Conservation (phyloP, 2,888 invertebrate genomes). For the Nomada fucata region DNA sequence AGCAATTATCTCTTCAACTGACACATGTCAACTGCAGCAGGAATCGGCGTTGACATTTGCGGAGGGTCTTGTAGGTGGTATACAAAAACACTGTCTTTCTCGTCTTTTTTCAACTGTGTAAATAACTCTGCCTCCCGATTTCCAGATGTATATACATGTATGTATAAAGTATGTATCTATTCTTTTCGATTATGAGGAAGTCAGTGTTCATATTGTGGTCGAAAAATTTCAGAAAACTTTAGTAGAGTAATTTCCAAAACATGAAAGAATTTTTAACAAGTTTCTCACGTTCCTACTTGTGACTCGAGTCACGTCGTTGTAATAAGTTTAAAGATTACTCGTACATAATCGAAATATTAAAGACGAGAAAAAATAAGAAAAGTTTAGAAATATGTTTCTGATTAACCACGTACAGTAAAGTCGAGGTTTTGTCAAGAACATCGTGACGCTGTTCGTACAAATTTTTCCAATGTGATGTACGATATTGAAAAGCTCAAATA, state of each 20-base stretch:
- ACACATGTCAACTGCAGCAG: constrained; percentile 28
- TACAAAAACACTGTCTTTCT: background rate
- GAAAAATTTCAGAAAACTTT: background rate
- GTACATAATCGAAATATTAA: constrained; percentile 9
- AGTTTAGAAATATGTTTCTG: constrained; percentile 2
- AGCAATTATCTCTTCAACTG: constrained; percentile 27
- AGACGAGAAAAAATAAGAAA: background rate
- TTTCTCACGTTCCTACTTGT: background rate
- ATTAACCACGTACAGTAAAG: constrained; percentile 9
- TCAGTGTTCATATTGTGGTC: background rate
- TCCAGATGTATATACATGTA: background rate
- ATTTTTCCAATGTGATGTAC: too few species aligned
- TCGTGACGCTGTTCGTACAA: background rate
- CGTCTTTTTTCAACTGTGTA: too few species aligned
- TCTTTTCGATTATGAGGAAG: too few species aligned
- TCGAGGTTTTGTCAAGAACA: background rate
- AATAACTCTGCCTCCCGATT: background rate
- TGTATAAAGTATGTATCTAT: background rate
- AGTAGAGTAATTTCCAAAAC: too few species aligned
- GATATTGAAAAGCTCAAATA: too few species aligned
- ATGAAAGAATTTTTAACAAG: background rate
- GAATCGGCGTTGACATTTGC: background rate
- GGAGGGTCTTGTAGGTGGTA: background rate
- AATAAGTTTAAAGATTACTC: background rate
- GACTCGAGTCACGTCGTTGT: constrained; percentile 7